These are phyloP conservation scores for Ips nitidus DNA, from an alignment of 1,140 invertebrate genomes.

Conservation along the genomic window DNA sequence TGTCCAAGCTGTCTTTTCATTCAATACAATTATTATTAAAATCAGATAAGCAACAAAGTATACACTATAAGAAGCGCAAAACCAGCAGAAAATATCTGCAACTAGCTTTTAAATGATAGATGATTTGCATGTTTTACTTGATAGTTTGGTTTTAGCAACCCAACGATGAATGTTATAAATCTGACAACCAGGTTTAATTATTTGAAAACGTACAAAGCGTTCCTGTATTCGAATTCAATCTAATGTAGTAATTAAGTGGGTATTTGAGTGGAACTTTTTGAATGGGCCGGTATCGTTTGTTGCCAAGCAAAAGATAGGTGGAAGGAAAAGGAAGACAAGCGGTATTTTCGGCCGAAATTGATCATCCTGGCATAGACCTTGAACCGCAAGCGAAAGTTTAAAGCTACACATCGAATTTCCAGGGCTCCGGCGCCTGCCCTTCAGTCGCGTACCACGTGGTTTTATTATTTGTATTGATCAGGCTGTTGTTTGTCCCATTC, in stretches of 20 bases:
- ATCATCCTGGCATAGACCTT: constrained; percentile 29
- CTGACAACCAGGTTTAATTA: too few relatives aligned
- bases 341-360: constrained; percentile 31
- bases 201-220: too few relatives aligned
- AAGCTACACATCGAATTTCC: constrained; percentile 14
- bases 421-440: constrained; percentile 16
- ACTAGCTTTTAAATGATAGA: too few relatives aligned
- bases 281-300: constrained; percentile 11
- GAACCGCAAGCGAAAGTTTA: constrained; percentile 26
- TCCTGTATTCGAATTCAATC: too few relatives aligned
- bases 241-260: background rate
- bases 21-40: too few relatives aligned
- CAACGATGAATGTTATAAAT: too few relatives aligned
- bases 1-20: too few relatives aligned
- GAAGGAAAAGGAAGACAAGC: constrained; percentile 14
- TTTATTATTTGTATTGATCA: constrained; percentile 20
- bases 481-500: background rate
- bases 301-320: constrained; percentile 15
- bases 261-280: constrained; percentile 4
- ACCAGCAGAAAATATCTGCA: too few relatives aligned
- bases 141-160: too few relatives aligned
- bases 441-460: constrained; percentile 18
- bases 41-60: too few relatives aligned
- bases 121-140: too few relatives aligned
- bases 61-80: too few relatives aligned